Percentiles rank a stretch among this genome's conserved stretches.
phyloP scores from a whole-genome alignment of 92 coral and sea anemone genomes.

The Porites cylindrica region DNA sequence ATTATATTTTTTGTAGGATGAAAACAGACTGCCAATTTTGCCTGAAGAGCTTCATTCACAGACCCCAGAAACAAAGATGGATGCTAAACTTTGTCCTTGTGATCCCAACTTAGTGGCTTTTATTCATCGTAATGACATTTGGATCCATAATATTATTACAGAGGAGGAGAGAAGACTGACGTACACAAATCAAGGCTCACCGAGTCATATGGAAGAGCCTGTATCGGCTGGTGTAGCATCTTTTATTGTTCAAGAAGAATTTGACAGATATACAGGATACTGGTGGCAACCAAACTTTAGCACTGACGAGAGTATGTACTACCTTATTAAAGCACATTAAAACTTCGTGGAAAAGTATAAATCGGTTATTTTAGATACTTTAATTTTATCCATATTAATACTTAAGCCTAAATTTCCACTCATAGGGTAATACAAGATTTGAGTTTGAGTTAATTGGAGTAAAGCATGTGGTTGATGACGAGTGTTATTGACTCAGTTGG shows the following conservation, averaged over 20 bases:
- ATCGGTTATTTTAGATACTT: too few relatives aligned
- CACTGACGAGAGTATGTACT: slow-evolving; percentile 76
- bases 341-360: too few relatives aligned
- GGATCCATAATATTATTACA: slow-evolving; percentile 87
- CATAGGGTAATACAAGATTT: too few relatives aligned
- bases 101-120: slow-evolving; percentile 93
- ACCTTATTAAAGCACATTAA: background rate
- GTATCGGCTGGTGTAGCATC: slow-evolving; percentile 98
- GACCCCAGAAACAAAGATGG: slow-evolving; percentile 90
- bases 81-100: slow-evolving; percentile 96
- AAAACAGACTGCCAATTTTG: slow-evolving; percentile 69
- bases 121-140: slow-evolving; percentile 94
- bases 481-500: background rate
- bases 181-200: slow-evolving; percentile 86
- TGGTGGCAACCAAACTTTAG: slow-evolving; percentile 95
- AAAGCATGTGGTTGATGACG: background rate
- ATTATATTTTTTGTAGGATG: slow-evolving; percentile 39
- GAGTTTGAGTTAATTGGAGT: background rate
- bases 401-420: too few relatives aligned
- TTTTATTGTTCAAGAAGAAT: slow-evolving; percentile 96
- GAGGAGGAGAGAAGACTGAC: slow-evolving; percentile 89
- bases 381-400: too few relatives aligned
- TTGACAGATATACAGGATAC: slow-evolving; percentile 97
- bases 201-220: slow-evolving; percentile 83
- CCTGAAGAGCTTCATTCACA: slow-evolving; percentile 92